Evolutionary conservation across 2,797 vertebrate genomes (phyloP).

Genomic region (Sitta carolinensis): DNA sequence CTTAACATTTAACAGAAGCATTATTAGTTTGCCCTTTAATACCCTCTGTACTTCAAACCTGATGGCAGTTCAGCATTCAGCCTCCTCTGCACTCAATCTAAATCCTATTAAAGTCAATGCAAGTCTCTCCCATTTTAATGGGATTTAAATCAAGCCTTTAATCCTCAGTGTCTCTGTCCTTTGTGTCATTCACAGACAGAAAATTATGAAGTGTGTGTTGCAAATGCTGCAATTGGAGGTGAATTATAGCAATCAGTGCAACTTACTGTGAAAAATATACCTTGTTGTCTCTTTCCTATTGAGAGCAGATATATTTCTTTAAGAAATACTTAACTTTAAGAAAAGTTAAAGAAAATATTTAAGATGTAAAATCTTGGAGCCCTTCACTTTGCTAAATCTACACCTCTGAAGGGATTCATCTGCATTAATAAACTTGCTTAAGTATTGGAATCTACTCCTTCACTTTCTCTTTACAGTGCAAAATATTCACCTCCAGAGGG

Average conservation of each 20-base stretch:
- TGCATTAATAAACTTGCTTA: neutral
- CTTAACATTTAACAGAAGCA: constrained; percentile 51
- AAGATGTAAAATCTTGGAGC: neutral
- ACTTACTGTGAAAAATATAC: neutral
- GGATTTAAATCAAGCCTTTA: constrained; percentile 58
- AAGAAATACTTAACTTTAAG: neutral
- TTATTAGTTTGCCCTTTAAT: constrained; percentile 58
- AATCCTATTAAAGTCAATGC: constrained; percentile 53
- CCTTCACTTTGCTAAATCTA: neutral
- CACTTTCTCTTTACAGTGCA: neutral
- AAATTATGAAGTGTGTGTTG: neutral
- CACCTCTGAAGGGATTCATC: neutral
- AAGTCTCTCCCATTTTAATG: constrained; percentile 41
- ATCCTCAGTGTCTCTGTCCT: constrained; percentile 9
- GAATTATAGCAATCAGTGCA: neutral
- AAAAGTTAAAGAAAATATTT: neutral
- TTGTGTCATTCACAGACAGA: constrained; percentile 4
- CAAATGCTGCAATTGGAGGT: neutral
- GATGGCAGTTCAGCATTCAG: constrained; percentile 31
- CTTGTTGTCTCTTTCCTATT: neutral
- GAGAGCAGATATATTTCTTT: neutral
- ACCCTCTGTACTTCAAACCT: constrained; percentile 15
- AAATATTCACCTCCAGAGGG: neutral
- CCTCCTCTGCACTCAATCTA: constrained; percentile 37
- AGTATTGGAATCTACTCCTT: neutral